Evolutionary conservation across 2,888 invertebrate genomes (phyloP).

Genomic region (Flexamia atlantica): DNA sequence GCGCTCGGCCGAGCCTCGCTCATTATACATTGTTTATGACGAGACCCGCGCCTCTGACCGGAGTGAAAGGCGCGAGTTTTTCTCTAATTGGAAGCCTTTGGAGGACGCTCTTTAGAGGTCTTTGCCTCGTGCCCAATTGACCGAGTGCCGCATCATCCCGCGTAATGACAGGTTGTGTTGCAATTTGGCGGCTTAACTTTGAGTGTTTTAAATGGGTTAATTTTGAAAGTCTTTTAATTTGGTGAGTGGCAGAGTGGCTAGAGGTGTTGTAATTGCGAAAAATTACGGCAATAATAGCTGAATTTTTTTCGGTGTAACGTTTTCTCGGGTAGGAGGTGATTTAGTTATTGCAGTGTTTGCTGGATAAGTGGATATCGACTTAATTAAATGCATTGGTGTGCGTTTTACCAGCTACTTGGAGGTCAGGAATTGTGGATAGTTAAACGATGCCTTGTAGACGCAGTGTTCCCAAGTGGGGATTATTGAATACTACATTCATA

Average conservation of each 20-base stretch:
- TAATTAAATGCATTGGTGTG: too few relatives aligned
- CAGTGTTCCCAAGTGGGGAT: too few relatives aligned
- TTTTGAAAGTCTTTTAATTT: background rate
- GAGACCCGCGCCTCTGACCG: background rate
- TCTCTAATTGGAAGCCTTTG: slow-evolving; percentile 35
- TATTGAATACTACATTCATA: too few relatives aligned
- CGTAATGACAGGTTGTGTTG: slow-evolving; percentile 21
- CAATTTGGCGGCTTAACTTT: slow-evolving; percentile 5
- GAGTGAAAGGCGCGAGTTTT: slow-evolving; percentile 39
- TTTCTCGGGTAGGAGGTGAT: too few relatives aligned
- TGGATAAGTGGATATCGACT: too few relatives aligned
- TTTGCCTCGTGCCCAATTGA: slow-evolving; percentile 45
- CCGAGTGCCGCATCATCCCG: slow-evolving; percentile 20
- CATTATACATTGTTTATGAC: slow-evolving; percentile 39
- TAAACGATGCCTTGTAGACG: too few relatives aligned
- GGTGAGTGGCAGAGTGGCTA: too few relatives aligned
- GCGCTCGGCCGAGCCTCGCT: background rate
- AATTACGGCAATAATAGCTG: too few relatives aligned
- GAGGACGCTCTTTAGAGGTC: slow-evolving; percentile 27
- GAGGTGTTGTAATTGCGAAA: slow-evolving; percentile 16
- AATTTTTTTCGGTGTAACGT: too few relatives aligned
- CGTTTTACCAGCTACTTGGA: too few relatives aligned
- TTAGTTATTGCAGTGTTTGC: too few relatives aligned
- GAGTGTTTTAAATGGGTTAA: background rate
- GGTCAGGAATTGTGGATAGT: too few relatives aligned